Evolutionary conservation across 1,140 invertebrate genomes (phyloP), one percentile per base, ranked within the genome.

Genomic region (Lucilia cuprina): DNA sequence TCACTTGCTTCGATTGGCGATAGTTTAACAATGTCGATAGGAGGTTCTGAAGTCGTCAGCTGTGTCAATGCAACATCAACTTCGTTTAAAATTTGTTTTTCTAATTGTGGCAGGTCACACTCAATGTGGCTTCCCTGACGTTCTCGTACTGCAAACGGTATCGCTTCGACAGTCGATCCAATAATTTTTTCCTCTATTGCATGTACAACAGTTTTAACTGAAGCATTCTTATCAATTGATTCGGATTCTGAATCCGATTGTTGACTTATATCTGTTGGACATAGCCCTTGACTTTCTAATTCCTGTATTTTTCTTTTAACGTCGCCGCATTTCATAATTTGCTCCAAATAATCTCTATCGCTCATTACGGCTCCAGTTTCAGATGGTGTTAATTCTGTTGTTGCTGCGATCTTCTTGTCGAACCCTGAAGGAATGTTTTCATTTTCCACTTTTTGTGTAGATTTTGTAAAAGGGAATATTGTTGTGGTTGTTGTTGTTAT

Each of bases 301-400:
- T 88, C 87, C 83, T 86, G 80, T 77, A 90, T 88, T 70, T 90
- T 89, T 41, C 87, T 85, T 82, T 89, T 88, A 34, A 90, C 89
- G 84, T 88, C 89, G 34, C 89, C 88, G 78, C 87, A 87, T 70
- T 87, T 86, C 50, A 83, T 80, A 77, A 85, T 30, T 41, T 83
- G 10, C 25, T 83, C 55, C 10, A 83, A 25, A 83, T 75, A 74
- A 2, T 74, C 60, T 35, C 41, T 74, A 49, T 82, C 70, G 19
- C 77, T 65, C 12, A 47, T n/a, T n/a, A 21, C 41, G 14, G 47
- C 0, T 47, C 8, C 13, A 8, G 78, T 55, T 84, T 82, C 60
- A 83, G 60, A 2, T 41, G 30, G 14, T 41, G 34, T 77, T 12
- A 12, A 55, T 14, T 14, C 12, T 17, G 2, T 12, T 14, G 17